Evolutionary conservation across 2,113 vertebrate genomes (phyloP), one percentile per base, ranked within the genome.

Genomic region (Channa maculata): DNA sequence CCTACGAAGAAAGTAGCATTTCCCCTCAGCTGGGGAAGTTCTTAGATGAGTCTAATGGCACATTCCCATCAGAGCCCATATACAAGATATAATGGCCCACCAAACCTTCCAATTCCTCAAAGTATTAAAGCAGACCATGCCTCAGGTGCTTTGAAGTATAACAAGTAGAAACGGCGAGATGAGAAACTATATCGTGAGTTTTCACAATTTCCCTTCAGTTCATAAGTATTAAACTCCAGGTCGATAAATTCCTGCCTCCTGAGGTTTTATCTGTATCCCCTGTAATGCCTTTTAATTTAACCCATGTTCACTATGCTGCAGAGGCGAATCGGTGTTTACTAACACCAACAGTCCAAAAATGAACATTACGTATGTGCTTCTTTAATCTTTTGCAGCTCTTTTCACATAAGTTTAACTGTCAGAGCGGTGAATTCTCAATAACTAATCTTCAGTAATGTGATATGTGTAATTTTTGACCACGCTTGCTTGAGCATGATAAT

Each of bases 61-160:
- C 55, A 58, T 62, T 62, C 51, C 80, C 75, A 66, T 80, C 83
- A 77, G 54, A 79, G 69, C 46, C 71, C 58, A 82, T 71, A 79
- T 79, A 80, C 12, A 11, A 68, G 61, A 61, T 41, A 77, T 76
- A 83, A 84, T 85, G 59, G 68, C 50, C 58, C 54, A 64, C 65
- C 57, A 80, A 75, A 77, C 46, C 75, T 73, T 64, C 33, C 78
- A 45, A 65, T 75, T 53, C 45, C 70, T 65, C 41, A 61, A 24
- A 44, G 77, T 85, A 79, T 85, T 79, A 43, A 82, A 58, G 71
- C 55, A 41, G 63, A 66, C 65, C 14, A 39, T 49, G 41, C 59
- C 43, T 45, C n/a, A 48, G 48, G 65, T 5, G 45, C 54, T 33
- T 63, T 7, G 71, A 44, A 41, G 48, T 45, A 64, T 70, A 55